Percentiles rank a stretch among this genome's conserved stretches.
Evolutionary conservation across 2,888 invertebrate genomes (phyloP).

Genomic region (Craniophora ligustri): DNA sequence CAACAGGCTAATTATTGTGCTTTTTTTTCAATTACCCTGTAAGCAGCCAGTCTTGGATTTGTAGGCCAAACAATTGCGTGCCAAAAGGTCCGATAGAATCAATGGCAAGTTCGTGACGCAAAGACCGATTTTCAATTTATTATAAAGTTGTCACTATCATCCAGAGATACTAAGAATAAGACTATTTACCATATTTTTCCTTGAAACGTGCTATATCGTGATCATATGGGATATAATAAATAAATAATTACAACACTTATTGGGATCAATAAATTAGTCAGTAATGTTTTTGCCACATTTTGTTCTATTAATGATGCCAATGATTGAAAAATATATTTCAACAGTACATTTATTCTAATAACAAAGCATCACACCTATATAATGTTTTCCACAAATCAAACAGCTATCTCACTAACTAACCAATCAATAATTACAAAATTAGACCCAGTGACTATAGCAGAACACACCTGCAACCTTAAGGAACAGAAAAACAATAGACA

Average conservation of each 20-base stretch:
- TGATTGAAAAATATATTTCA: constrained; percentile 51
- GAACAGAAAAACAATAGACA: constrained; percentile 41
- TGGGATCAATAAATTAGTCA: constrained; percentile 3
- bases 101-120: too few species aligned
- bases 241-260: constrained; percentile 24
- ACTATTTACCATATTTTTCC: too few species aligned
- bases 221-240: too few species aligned
- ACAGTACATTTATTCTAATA: constrained; percentile 77
- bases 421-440: constrained; percentile 59
- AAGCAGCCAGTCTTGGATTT: too few species aligned
- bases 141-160: too few species aligned
- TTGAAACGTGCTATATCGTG: too few species aligned
- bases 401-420: constrained; percentile 60
- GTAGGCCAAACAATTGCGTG: too few species aligned
- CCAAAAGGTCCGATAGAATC: too few species aligned
- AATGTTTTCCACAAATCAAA: constrained; percentile 64
- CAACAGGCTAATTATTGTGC: too few species aligned
- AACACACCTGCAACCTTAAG: constrained; percentile 46
- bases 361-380: constrained; percentile 80
- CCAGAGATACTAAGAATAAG: too few species aligned
- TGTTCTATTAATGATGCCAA: constrained; percentile 11
- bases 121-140: too few species aligned
- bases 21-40: too few species aligned
- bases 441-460: constrained; percentile 50
- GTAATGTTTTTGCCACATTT: constrained; percentile 34